Percentiles rank a stretch among this genome's conserved stretches.
These are phyloP conservation scores for Syndactyla subalaris DNA, from an alignment of 2,797 vertebrate species.

Conservation along the genomic window DNA sequence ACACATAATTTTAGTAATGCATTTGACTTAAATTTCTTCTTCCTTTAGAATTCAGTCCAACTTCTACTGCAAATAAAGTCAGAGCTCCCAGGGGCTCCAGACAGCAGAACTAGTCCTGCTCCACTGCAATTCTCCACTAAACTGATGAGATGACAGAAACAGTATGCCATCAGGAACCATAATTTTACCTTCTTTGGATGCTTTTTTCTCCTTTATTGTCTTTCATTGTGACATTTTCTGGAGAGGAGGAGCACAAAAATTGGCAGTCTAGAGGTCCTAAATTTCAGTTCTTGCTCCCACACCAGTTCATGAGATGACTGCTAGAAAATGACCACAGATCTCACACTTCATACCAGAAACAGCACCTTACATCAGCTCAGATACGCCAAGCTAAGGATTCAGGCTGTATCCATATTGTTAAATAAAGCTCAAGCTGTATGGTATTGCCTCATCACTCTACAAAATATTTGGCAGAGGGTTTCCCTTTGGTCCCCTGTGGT, in stretches of 20 bases:
- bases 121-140: background rate
- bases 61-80: slow-evolving; percentile 11
- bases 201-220: background rate
- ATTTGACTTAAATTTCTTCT: slow-evolving; percentile 21
- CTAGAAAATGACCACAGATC: background rate
- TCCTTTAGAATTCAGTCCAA: slow-evolving; percentile 19
- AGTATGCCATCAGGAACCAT: background rate
- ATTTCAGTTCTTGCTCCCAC: background rate
- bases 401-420: background rate
- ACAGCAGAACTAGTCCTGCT: background rate
- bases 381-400: background rate
- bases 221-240: background rate
- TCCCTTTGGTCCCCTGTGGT: background rate
- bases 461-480: background rate
- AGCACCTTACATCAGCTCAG: background rate
- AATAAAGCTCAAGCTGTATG: background rate
- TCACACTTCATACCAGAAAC: background rate
- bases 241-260: background rate
- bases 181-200: background rate
- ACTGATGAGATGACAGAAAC: background rate
- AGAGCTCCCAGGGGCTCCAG: background rate
- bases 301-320: background rate
- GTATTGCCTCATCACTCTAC: background rate
- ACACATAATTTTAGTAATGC: slow-evolving; percentile 26
- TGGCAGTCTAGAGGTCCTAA: background rate